Percentiles rank a stretch among this genome's conserved stretches.
Evolutionary conservation across 30 jellyfish, hydroid and myxozoan species (phyloP).

Genomic region (Rhopilema esculentum): DNA sequence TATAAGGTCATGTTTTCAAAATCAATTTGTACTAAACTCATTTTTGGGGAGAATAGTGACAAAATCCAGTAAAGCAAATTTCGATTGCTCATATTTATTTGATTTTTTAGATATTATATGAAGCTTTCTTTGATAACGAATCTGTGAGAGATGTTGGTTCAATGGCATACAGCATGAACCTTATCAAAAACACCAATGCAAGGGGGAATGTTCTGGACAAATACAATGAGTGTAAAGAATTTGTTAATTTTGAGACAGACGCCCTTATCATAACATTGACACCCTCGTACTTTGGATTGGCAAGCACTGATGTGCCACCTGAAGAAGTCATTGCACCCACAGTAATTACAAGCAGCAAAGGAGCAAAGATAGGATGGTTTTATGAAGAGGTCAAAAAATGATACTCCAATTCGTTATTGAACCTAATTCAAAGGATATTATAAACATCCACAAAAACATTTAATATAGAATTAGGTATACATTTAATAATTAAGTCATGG

Average conservation of each 20-base stretch:
- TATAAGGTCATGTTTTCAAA: neutral
- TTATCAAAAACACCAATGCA: conserved; percentile 42
- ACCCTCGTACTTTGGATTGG: conserved; percentile 23
- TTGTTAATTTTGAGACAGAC: conserved; percentile 27
- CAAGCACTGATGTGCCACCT: conserved; percentile 6
- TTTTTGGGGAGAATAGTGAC: neutral
- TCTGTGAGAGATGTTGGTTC: conserved; percentile 42
- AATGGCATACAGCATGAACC: conserved; percentile 25
- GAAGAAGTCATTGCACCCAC: conserved; percentile 34
- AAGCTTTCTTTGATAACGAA: conserved; percentile 10
- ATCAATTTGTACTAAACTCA: neutral
- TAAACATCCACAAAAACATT: neutral
- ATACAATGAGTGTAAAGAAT: conserved; percentile 34
- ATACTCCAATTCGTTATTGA: conserved; percentile 1
- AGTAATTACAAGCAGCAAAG: neutral
- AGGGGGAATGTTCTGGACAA: conserved; percentile 29
- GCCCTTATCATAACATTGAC: conserved; percentile 23
- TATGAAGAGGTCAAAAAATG: conserved; percentile 1
- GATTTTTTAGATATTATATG: conserved; percentile 26
- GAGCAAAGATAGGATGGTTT: conserved; percentile 30
- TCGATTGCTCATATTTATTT: neutral
- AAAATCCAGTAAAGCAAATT: neutral
- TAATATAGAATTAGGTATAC: too few species aligned
- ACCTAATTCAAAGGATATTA: neutral
- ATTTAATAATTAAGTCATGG: neutral